Evolutionary conservation across 92 coral and sea anemone genomes (phyloP), one percentile per base, ranked within the genome.

Genomic region (Palythoa heliodiscus): DNA sequence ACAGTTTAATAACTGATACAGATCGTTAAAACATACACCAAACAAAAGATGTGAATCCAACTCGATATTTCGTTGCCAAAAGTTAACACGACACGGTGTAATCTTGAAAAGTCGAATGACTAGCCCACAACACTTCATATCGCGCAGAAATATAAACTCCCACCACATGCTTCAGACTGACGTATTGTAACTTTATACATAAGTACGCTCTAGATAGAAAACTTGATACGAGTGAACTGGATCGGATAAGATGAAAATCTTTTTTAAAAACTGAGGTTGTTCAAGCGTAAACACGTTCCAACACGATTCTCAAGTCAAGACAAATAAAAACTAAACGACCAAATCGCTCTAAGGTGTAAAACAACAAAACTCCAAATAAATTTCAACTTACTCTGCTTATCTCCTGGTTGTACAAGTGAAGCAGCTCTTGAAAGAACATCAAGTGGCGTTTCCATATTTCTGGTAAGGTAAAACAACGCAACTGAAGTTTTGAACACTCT

Each of bases 361-460:
- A 57, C 76, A 57, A 52, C 20, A 20, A 75, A 75, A 17, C 54
- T 53, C 3, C 4, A 25, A 82, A 55, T 22, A 5, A 14, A 15
- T 22, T 16, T 8, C 11, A 88, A 86, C 95, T 88, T 88, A 94
- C 98, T 87, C 67, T 87, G 81, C 73, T 79, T 90, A 64, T 89
- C 88, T 88, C 93, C 95, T 6, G 98, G 88, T 63, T 97, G 94
- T 82, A 97, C 94, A 37, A 97, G 94, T 73, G 98, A 93, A 8
- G 99, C 99, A 24, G 99, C 99, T 83, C 99, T 91, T 55, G 99
- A 97, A 47, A 97, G 96, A 7, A 97, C 99, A 83, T 97, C 99
- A 66, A 97, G 87, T 10, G 99, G 95, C 37, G 97, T 97, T 91
- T 97, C 99, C 93, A 93, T 92, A 75, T 64, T 37, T 15, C 67